These are phyloP conservation scores for Hippocampus abdominalis DNA, from an alignment of 2,113 vertebrate species.

Conservation along the genomic window DNA sequence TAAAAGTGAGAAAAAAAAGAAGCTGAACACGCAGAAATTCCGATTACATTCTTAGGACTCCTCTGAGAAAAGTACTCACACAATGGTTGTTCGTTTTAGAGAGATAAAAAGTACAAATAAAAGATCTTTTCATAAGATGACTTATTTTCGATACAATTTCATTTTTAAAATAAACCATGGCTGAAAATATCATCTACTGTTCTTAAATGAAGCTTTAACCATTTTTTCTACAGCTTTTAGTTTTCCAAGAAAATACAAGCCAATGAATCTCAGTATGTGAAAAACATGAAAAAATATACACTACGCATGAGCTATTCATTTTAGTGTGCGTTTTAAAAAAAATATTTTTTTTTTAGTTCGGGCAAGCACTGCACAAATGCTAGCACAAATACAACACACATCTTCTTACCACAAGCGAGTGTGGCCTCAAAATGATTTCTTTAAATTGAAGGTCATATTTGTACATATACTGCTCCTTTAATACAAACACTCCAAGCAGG, in stretches of 20 bases:
- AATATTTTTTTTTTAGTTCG: not conserved
- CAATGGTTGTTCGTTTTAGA: not conserved
- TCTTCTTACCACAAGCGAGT: not conserved
- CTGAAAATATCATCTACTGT: not conserved
- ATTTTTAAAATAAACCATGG: not conserved
- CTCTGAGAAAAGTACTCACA: not conserved
- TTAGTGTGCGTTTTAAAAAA: not conserved
- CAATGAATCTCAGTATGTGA: too few species aligned
- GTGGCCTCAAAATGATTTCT: not conserved
- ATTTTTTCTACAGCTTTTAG: too few species aligned
- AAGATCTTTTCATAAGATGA: not conserved
- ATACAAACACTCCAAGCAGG: constrained; percentile 41
- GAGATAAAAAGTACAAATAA: not conserved
- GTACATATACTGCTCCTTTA: constrained; percentile 7
- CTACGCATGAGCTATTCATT: not conserved
- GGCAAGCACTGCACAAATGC: not conserved
- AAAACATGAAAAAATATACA: too few species aligned
- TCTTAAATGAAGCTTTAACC: too few species aligned
- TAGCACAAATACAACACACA: not conserved
- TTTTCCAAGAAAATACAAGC: too few species aligned
- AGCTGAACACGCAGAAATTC: not conserved
- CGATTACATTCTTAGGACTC: not conserved
- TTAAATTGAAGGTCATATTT: not conserved
- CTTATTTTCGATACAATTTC: not conserved
- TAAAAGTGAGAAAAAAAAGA: not conserved